A percentile compares a stretch with the other conserved stretches of the same genome.
Conservation (phyloP, 2,797 vertebrate genomes). For the Arrhamphus sclerolepis region DNA sequence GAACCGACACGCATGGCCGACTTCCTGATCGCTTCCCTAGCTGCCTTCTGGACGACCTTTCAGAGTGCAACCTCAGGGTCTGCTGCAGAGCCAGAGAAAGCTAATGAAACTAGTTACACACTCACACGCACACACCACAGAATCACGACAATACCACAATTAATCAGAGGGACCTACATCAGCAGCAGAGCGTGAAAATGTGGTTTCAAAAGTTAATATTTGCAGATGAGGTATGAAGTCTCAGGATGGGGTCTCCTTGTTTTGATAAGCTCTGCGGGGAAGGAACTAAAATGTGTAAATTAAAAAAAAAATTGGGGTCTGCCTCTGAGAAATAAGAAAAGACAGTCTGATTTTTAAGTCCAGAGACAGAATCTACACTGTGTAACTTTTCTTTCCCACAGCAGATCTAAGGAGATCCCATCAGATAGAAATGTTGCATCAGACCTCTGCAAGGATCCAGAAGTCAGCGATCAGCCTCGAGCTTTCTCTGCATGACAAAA, state of each 20-base stretch:
- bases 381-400: background rate
- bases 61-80: slow-evolving; percentile 31
- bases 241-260: too few species aligned
- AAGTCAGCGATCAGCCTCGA: slow-evolving; percentile 3
- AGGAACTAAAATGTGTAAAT: too few species aligned
- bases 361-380: background rate
- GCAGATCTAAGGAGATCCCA: background rate
- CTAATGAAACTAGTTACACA: slow-evolving; percentile 6
- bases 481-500: slow-evolving; percentile 10
- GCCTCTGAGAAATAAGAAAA: too few species aligned
- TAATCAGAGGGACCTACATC: too few species aligned
- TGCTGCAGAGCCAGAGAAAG: slow-evolving; percentile 7
- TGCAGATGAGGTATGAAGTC: background rate
- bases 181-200: too few species aligned
- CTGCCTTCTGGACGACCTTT: slow-evolving; percentile 46
- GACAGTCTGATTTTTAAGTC: too few species aligned
- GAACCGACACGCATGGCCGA: slow-evolving; percentile 22
- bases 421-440: background rate
- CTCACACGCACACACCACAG: background rate
- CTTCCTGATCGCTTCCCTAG: slow-evolving; percentile 29
- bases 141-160: slow-evolving; percentile 8
- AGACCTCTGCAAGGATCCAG: slow-evolving; percentile 2
- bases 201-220: background rate
- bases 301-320: too few species aligned
- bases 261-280: too few species aligned